phyloP scores from a whole-genome alignment of 2,888 invertebrate species.

The Diadromus collaris region DNA sequence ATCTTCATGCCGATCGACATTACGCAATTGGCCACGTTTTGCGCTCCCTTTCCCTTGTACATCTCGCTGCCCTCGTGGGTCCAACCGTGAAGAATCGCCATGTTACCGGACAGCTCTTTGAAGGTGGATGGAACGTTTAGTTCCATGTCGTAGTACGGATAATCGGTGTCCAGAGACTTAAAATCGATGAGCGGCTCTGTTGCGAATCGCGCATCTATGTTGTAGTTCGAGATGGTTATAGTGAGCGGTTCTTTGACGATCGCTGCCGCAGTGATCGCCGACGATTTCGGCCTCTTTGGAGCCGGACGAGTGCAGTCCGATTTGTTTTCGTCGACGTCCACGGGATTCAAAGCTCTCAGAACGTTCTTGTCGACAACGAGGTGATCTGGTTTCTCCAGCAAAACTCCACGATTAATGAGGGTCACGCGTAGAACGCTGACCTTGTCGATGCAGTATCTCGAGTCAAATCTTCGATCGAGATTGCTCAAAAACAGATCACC shows the following conservation, averaged over 20 bases:
- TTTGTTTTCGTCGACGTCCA: slow-evolving; percentile 66
- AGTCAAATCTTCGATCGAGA: slow-evolving; percentile 68
- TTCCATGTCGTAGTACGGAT: slow-evolving; percentile 71
- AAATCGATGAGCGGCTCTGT: slow-evolving; percentile 68
- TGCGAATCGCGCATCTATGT: slow-evolving; percentile 70
- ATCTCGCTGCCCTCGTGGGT: slow-evolving; percentile 72
- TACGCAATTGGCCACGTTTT: slow-evolving; percentile 73
- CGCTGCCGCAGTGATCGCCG: background rate
- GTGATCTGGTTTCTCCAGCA: slow-evolving; percentile 61
- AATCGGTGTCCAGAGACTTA: slow-evolving; percentile 71
- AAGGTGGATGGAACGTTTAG: slow-evolving; percentile 74
- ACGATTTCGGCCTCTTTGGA: slow-evolving; percentile 56
- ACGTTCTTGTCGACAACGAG: slow-evolving; percentile 64
- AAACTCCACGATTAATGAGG: slow-evolving; percentile 65
- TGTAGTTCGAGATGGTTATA: slow-evolving; percentile 73
- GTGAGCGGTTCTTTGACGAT: slow-evolving; percentile 68
- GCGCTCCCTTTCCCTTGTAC: slow-evolving; percentile 73
- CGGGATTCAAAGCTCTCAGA: slow-evolving; percentile 65
- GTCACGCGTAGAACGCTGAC: slow-evolving; percentile 67
- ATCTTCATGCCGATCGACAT: slow-evolving; percentile 72
- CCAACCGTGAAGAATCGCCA: slow-evolving; percentile 73
- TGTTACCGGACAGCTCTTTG: slow-evolving; percentile 62
- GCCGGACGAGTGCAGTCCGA: slow-evolving; percentile 66
- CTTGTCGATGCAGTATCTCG: slow-evolving; percentile 73
- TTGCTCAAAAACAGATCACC: slow-evolving; percentile 67